phyloP scores from a whole-genome alignment of 2,888 invertebrate genomes.

The Lithophane leautieri region DNA sequence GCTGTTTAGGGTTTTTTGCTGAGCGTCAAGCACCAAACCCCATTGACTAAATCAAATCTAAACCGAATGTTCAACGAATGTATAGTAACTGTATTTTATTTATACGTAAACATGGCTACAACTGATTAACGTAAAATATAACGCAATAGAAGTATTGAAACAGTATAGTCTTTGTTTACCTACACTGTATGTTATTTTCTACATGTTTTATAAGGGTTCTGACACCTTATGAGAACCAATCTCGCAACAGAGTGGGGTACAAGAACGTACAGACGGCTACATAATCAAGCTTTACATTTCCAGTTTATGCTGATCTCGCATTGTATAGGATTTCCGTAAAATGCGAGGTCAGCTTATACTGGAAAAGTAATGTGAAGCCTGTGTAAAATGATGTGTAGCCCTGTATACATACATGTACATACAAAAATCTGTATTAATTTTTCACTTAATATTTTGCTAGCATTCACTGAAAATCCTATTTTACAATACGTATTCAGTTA shows the following conservation, averaged over 20 bases:
- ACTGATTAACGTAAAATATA: slow-evolving; percentile 2
- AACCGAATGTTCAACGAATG: neutral
- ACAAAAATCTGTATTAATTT: no score
- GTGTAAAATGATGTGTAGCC: no score
- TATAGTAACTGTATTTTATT: slow-evolving; percentile 5
- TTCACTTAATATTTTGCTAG: slow-evolving; percentile 22
- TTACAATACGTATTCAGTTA: slow-evolving; percentile 31
- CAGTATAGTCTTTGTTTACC: slow-evolving; percentile 10
- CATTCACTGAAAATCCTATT: slow-evolving; percentile 33
- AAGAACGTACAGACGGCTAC: neutral
- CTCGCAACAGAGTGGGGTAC: slow-evolving; percentile 8
- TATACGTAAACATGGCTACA: neutral
- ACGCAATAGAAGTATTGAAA: slow-evolving; percentile 4
- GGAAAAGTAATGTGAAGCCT: no score
- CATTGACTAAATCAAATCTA: slow-evolving; percentile 9
- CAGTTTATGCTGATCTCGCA: no score
- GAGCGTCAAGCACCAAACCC: neutral
- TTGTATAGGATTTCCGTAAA: no score
- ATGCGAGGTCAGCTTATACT: no score
- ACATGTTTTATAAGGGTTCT: slow-evolving; percentile 39
- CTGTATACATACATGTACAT: no score
- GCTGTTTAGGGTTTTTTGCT: neutral
- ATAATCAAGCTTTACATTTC: no score
- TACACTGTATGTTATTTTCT: slow-evolving; percentile 20
- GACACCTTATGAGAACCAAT: slow-evolving; percentile 28